A percentile compares a stretch with the other conserved stretches of the same genome.
These are phyloP conservation scores for Monoplex corrugatus DNA, from an alignment of 2,888 invertebrate genomes.

Conservation along the genomic window DNA sequence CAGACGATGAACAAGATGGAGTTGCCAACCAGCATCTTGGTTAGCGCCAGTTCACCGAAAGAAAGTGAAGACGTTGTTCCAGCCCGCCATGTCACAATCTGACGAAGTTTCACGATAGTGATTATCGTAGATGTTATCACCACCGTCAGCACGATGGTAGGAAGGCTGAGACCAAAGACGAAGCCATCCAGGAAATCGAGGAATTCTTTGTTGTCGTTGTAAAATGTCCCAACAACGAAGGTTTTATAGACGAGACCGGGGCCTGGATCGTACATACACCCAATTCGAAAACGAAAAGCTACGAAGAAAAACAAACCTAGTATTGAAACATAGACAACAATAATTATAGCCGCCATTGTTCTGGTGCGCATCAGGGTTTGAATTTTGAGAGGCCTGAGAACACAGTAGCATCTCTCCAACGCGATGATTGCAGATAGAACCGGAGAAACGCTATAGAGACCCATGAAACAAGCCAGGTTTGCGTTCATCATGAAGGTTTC, in stretches of 20 bases:
- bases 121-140: background rate
- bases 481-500: background rate
- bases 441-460: background rate
- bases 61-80: background rate
- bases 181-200: background rate
- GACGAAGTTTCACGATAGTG: background rate
- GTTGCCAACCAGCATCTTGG: conserved; percentile 9
- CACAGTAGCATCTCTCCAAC: background rate
- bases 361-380: background rate
- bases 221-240: no score
- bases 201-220: background rate
- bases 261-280: no score
- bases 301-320: no score
- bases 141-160: background rate
- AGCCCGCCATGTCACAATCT: background rate
- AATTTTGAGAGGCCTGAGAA: background rate
- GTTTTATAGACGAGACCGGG: no score
- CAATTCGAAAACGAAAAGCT: background rate
- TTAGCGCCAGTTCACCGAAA: background rate
- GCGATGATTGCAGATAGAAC: background rate
- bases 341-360: background rate
- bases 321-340: no score
- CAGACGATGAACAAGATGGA: no score
- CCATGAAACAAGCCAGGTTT: background rate
- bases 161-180: background rate